Evolutionary conservation across 2,797 vertebrate species (phyloP), one percentile per base, ranked within the genome.

Genomic region (Emydoidea blandingii): DNA sequence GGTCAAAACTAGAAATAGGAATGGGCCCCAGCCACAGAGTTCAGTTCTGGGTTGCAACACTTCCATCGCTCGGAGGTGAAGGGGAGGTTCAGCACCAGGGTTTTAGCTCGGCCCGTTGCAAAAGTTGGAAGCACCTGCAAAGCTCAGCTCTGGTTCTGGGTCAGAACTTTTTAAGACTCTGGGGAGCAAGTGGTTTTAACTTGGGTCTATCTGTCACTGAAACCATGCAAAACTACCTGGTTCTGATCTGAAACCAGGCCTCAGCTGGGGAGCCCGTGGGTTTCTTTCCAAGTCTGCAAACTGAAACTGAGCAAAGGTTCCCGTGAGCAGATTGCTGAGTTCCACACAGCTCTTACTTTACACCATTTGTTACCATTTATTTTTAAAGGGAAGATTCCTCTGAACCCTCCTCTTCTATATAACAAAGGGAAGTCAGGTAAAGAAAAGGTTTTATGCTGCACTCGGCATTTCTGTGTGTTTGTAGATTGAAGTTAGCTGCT

Each of bases 231-330:
- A 89, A 83, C 57, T 49, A 41, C 76, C 12, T 68, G 76, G 85
- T 86, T 78, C 86, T 82, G 50, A 34, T 88, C 81, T 94, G 72
- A 50, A 82, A 37, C 72, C 25, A 14, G 25, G 72, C 18, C 9
- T 79, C 31, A 44, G 85, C 19, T 0, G 6, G 53, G 79, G 62
- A 56, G 82, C 96, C 29, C 85, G 0, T 8, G 27, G 31, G 52
- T 53, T 93, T 18, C 78, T 92, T 95, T 84, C 84, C 91, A 83
- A n/a, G 49, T 91, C 89, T 49, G 41, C 29, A 81, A 92, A 80
- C 84, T 74, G 82, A 83, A 91, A 80, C 82, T 81, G 41, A 85
- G 92, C 74, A 91, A 92, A 65, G 0, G 1, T 93, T 95, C 79
- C 49, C 83, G 11, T 54, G 53, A n/a, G 15, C 41, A 86, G 8